Conservation (phyloP, 1,140 invertebrate genomes). For the Ceratina calcarata region DNA sequence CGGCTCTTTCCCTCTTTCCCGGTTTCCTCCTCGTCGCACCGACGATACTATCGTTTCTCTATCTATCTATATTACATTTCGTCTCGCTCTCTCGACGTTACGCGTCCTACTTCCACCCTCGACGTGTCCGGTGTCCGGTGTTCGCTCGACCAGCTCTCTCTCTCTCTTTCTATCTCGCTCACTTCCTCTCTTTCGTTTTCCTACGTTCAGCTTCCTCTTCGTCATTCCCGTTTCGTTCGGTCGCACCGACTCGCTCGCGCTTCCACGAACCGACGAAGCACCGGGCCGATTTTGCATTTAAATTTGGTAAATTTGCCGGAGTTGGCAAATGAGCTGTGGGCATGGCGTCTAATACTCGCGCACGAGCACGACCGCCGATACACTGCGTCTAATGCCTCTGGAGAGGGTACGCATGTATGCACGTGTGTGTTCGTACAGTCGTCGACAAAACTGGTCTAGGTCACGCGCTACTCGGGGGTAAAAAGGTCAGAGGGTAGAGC, state of each 20-base stretch:
- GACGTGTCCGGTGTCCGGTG: conserved; percentile 46
- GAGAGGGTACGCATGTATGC: conserved; percentile 55
- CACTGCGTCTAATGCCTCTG: conserved; percentile 72
- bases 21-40: conserved; percentile 31
- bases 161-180: conserved; percentile 35
- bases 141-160: conserved; percentile 5
- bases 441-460: conserved; percentile 43
- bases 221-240: conserved; percentile 24
- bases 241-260: conserved; percentile 33
- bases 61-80: conserved; percentile 66
- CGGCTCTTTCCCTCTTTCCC: conserved; percentile 24
- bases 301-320: conserved; percentile 79
- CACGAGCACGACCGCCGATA: conserved; percentile 65
- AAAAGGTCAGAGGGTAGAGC: conserved; percentile 27
- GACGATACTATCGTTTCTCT: conserved; percentile 58
- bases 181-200: conserved; percentile 37
- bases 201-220: not conserved
- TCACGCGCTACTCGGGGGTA: not conserved
- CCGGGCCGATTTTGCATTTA: conserved; percentile 78
- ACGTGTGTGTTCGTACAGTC: conserved; percentile 60
- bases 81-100: conserved; percentile 41
- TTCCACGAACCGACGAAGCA: conserved; percentile 57
- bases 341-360: conserved; percentile 73
- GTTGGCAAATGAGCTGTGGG: conserved; percentile 79
- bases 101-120: conserved; percentile 41